Conservation (phyloP, 1,140 invertebrate species). For the Nomia melanderi region DNA sequence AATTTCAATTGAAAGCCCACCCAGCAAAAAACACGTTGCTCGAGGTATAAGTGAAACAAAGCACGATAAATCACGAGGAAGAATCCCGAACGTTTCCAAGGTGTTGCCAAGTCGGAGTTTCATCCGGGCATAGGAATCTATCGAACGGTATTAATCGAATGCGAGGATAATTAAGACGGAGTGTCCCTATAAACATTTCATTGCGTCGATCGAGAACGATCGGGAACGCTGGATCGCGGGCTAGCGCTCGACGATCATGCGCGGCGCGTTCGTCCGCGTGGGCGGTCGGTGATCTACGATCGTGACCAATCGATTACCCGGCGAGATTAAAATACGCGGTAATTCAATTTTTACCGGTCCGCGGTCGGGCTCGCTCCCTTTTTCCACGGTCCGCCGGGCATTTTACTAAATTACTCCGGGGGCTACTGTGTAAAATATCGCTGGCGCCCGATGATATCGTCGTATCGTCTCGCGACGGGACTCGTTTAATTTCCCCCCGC, state of each 20-base stretch:
- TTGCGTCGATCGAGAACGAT: background rate
- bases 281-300: conserved; percentile 66
- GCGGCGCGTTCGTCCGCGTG: conserved; percentile 50
- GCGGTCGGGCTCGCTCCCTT: conserved; percentile 2
- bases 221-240: background rate
- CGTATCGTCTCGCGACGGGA: background rate
- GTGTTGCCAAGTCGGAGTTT: too few species aligned
- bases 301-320: conserved; percentile 71
- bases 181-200: background rate
- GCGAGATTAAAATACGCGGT: conserved; percentile 71
- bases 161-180: background rate
- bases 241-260: background rate
- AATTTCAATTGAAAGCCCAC: too few species aligned
- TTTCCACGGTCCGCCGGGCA: conserved; percentile 40
- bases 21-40: too few species aligned
- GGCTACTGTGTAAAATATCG: conserved; percentile 8
- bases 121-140: too few species aligned
- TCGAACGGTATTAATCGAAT: too few species aligned
- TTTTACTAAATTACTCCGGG: conserved; percentile 46
- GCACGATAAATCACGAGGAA: too few species aligned
- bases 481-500: background rate
- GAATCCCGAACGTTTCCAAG: too few species aligned
- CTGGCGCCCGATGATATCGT: background rate
- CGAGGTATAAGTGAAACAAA: too few species aligned
- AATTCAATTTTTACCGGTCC: conserved; percentile 70